Evolutionary conservation across 2,113 vertebrate species (phyloP).

Genomic region (Ictidomys tridecemlineatus): DNA sequence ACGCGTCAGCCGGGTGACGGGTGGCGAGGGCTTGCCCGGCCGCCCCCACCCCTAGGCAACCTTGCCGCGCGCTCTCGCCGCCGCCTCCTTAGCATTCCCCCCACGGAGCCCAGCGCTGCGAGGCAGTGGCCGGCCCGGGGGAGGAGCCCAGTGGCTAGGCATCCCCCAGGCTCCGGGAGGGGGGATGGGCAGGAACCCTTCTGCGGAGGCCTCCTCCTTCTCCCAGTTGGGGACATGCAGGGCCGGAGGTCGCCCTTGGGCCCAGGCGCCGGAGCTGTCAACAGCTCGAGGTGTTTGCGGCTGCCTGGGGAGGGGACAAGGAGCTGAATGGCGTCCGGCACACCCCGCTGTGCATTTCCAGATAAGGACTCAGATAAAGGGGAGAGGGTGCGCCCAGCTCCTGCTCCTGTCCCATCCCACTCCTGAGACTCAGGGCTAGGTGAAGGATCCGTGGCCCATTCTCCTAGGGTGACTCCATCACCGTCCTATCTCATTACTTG

Average conservation of each 20-base stretch:
- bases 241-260: background rate
- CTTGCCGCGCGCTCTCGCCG: background rate
- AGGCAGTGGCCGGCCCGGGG: background rate
- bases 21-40: background rate
- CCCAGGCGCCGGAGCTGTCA: slow-evolving; percentile 52
- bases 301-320: background rate
- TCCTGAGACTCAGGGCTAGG: background rate
- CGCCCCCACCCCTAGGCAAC: too few relatives aligned
- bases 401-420: background rate
- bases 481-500: rapidly evolving
- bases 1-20: rapidly evolving
- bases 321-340: background rate
- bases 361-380: background rate
- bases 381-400: background rate
- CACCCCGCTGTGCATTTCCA: background rate
- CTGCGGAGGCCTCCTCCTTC: background rate
- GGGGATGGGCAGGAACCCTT: too few relatives aligned
- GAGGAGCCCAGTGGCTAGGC: background rate
- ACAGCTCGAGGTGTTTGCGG: background rate
- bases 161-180: background rate
- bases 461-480: background rate
- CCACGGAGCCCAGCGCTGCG: background rate
- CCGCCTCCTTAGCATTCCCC: background rate
- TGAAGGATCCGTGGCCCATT: background rate
- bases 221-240: rapidly evolving